phyloP scores from a whole-genome alignment of 2,888 invertebrate genomes.

The Beris morrisii region DNA sequence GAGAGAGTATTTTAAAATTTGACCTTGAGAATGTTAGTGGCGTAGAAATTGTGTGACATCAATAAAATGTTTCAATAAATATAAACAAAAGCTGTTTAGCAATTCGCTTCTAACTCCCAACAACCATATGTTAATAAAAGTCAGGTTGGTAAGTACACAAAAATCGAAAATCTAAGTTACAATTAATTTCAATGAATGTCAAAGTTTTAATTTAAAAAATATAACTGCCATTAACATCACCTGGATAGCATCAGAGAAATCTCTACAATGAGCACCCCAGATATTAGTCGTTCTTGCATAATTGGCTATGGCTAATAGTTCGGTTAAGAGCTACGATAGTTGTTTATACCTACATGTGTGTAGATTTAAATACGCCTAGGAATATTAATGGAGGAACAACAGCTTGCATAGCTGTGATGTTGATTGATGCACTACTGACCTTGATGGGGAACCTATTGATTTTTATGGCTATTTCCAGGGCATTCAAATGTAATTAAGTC shows the following conservation, averaged over 20 bases:
- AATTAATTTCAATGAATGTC: constrained; percentile 31
- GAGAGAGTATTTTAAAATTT: no score
- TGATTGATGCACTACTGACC: constrained; percentile 29
- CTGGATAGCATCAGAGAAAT: constrained; percentile 12
- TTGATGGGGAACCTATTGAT: constrained; percentile 32
- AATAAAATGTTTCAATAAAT: no score
- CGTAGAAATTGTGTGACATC: neutral
- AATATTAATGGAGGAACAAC: constrained; percentile 28
- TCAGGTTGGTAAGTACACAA: neutral
- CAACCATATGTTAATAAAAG: no score
- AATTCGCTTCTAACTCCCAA: no score
- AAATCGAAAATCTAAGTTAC: constrained; percentile 3
- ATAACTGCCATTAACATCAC: constrained; percentile 28
- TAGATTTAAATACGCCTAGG: neutral
- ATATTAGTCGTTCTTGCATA: no score
- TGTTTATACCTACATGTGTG: no score
- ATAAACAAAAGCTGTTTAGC: neutral
- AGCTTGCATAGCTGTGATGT: constrained; percentile 27
- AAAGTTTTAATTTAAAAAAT: constrained; percentile 27
- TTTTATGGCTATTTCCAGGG: constrained; percentile 26
- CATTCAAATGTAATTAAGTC: constrained; percentile 19
- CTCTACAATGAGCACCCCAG: no score
- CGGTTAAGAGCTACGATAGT: no score
- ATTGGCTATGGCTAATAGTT: no score
- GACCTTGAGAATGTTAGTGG: neutral